Evolutionary conservation across 2,797 vertebrate genomes (phyloP).

Genomic region (Cirrhinus mrigala): DNA sequence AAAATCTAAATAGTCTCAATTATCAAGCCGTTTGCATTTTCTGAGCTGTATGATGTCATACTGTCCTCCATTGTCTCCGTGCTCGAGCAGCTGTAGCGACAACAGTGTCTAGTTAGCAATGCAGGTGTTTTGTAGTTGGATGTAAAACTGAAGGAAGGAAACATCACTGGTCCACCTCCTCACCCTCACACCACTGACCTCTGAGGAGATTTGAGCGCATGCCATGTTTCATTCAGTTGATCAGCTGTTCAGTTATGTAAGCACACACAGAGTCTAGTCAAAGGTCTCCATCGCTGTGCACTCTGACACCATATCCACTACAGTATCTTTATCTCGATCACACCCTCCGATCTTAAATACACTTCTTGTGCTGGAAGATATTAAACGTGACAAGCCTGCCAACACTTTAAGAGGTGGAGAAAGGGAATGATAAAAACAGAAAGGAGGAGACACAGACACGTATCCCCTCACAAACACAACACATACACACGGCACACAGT

Average conservation of each 20-base stretch:
- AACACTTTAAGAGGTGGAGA: conserved; percentile 53
- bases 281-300: conserved; percentile 3
- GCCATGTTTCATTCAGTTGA: not conserved
- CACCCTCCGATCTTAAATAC: conserved; percentile 67
- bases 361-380: conserved; percentile 62
- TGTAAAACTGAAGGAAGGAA: not conserved
- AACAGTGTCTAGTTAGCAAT: too few species aligned
- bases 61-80: too few species aligned
- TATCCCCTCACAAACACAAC: not conserved
- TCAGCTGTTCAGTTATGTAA: conserved; percentile 36
- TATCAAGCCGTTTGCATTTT: too few species aligned
- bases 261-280: not conserved
- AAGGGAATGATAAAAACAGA: conserved; percentile 39
- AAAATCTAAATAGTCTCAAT: too few species aligned
- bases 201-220: not conserved
- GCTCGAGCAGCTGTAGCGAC: too few species aligned
- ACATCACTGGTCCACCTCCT: not conserved
- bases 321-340: conserved; percentile 55
- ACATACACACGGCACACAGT: conserved; percentile 3
- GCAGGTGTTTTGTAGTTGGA: too few species aligned
- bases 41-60: too few species aligned
- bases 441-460: conserved; percentile 31
- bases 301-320: conserved; percentile 19
- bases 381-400: conserved; percentile 68
- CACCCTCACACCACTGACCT: not conserved